A percentile compares a stretch with the other conserved stretches of the same genome.
These are phyloP conservation scores for Lasiurus cinereus DNA, from an alignment of 2,113 vertebrate species.

Conservation along the genomic window DNA sequence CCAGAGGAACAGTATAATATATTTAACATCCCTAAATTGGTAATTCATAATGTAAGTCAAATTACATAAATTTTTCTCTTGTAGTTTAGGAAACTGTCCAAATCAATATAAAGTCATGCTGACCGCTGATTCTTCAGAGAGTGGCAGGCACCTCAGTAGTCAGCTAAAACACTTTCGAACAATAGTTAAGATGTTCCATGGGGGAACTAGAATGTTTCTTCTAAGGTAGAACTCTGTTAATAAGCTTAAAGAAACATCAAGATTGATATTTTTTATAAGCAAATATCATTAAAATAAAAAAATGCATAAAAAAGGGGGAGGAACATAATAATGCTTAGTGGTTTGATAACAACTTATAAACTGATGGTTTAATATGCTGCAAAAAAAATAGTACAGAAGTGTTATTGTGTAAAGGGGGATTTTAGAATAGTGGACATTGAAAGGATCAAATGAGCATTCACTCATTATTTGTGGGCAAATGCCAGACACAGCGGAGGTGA, in stretches of 20 bases:
- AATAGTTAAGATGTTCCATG: background rate
- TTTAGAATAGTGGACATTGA: background rate
- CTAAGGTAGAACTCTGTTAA: background rate
- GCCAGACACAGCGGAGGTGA: background rate
- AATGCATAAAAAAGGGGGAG: background rate
- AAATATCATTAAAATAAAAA: constrained; percentile 56
- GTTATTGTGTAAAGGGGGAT: background rate
- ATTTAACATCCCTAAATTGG: constrained; percentile 38
- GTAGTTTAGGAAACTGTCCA: constrained; percentile 23
- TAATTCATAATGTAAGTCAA: constrained; percentile 57
- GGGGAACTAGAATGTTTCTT: background rate
- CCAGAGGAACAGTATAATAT: constrained; percentile 22
- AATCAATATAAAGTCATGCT: constrained; percentile 35
- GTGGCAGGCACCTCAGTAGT: constrained; percentile 25
- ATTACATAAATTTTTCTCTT: constrained; percentile 53
- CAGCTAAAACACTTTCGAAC: constrained; percentile 22
- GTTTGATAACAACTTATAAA: constrained; percentile 12
- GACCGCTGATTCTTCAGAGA: background rate
- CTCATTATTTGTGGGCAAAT: background rate
- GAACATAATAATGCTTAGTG: background rate
- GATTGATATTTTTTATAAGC: constrained; percentile 17
- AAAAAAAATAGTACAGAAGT: background rate
- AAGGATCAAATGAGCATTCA: background rate
- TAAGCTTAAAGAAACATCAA: background rate
- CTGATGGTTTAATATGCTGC: background rate